phyloP scores from a whole-genome alignment of 2,888 invertebrate species.

The Nymphalis polychloros region DNA sequence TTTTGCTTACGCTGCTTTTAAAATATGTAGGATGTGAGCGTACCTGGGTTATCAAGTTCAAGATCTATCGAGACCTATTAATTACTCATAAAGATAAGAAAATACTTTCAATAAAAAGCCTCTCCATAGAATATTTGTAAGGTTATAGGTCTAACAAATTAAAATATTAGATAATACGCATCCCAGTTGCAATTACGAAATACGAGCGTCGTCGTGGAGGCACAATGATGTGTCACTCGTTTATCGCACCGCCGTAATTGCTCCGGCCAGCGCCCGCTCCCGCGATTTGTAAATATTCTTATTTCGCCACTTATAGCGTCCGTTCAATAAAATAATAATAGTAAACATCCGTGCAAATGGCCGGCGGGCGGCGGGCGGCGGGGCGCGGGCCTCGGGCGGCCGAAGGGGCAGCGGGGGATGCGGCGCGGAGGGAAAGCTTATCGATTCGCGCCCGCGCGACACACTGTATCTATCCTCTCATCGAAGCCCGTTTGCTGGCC shows the following conservation, averaged over 20 bases:
- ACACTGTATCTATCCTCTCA: slow-evolving; percentile 81
- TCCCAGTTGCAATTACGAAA: slow-evolving; percentile 16
- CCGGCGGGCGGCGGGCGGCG: slow-evolving; percentile 62
- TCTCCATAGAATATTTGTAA: not conserved
- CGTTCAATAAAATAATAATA: slow-evolving; percentile 82
- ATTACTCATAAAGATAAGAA: no score
- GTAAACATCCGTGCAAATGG: slow-evolving; percentile 82
- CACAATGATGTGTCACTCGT: not conserved
- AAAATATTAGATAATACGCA: not conserved
- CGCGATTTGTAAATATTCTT: slow-evolving; percentile 74
- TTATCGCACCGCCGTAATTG: slow-evolving; percentile 35
- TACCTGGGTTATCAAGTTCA: no score
- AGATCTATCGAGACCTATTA: no score
- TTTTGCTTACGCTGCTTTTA: no score
- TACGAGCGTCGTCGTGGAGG: slow-evolving; percentile 3
- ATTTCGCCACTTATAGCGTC: slow-evolving; percentile 74
- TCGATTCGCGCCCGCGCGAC: slow-evolving; percentile 81
- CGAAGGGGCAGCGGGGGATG: slow-evolving; percentile 51
- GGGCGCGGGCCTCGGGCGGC: slow-evolving; percentile 52
- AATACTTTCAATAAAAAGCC: no score
- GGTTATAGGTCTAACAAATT: slow-evolving; percentile 3
- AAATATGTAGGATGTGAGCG: no score
- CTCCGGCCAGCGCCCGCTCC: slow-evolving; percentile 37
- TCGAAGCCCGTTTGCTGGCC: slow-evolving; percentile 78
- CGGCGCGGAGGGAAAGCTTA: slow-evolving; percentile 54